Conservation (phyloP, 2,113 vertebrate genomes). For the Hippocampus zosterae region DNA sequence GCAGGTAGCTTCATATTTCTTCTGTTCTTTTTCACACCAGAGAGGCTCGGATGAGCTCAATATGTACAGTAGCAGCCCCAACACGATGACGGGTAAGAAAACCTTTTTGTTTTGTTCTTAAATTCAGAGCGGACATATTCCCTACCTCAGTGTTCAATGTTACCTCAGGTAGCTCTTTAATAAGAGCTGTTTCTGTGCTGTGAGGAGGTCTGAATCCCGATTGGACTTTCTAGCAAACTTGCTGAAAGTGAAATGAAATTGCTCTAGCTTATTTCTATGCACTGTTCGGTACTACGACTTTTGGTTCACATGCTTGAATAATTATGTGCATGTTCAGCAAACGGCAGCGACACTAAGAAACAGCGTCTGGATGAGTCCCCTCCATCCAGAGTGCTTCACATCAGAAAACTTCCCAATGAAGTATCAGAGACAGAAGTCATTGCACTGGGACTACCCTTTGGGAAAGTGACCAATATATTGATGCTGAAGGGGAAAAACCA, state of each 20-base stretch:
- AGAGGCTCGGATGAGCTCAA: conserved; percentile 98
- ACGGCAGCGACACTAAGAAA: conserved; percentile 97
- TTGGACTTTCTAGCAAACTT: too few relatives aligned
- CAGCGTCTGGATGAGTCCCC: conserved; percentile 92
- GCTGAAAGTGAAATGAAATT: too few relatives aligned
- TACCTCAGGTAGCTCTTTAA: too few relatives aligned
- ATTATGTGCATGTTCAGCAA: conserved; percentile 69
- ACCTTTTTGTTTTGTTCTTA: background rate
- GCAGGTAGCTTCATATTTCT: background rate
- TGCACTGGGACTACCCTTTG: conserved; percentile 94
- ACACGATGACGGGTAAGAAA: conserved; percentile 86
- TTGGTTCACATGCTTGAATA: conserved; percentile 2
- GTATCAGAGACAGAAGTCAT: conserved; percentile 98
- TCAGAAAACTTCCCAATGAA: conserved; percentile 94
- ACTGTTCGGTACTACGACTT: background rate
- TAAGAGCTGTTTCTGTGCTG: too few relatives aligned
- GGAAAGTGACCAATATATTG: conserved; percentile 97
- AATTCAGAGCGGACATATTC: background rate
- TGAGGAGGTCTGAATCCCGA: too few relatives aligned
- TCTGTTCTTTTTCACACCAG: conserved; percentile 62
- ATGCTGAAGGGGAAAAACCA: conserved; percentile 99
- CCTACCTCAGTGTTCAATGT: too few relatives aligned
- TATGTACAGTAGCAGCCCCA: conserved; percentile 90
- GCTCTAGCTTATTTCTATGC: too few relatives aligned
- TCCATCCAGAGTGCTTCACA: conserved; percentile 95